Conservation (phyloP, 2,113 vertebrate genomes). For the Chaenocephalus aceratus region DNA sequence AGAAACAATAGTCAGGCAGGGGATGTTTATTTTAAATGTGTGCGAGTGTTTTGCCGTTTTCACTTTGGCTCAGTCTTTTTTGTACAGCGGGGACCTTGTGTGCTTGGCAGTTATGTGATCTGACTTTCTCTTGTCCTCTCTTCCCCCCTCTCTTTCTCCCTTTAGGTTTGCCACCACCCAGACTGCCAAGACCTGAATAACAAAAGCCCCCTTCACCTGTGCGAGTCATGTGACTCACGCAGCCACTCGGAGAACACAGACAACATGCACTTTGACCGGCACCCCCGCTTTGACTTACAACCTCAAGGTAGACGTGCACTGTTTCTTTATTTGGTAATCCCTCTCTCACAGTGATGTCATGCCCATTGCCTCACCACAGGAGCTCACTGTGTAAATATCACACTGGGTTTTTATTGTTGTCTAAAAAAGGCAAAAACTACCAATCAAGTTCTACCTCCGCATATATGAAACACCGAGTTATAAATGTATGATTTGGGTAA, state of each 20-base stretch:
- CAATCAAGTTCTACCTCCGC: neutral
- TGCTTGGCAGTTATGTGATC: constrained; percentile 25
- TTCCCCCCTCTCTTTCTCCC: constrained; percentile 67
- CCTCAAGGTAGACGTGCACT: constrained; percentile 84
- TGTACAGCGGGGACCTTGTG: constrained; percentile 16
- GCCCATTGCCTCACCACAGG: constrained; percentile 24
- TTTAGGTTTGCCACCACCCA: constrained; percentile 92
- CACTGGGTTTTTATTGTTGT: constrained; percentile 1
- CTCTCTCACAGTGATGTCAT: constrained; percentile 20
- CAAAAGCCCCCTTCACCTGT: constrained; percentile 88
- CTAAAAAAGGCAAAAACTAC: constrained; percentile 19
- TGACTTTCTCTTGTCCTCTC: constrained; percentile 9
- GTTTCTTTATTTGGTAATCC: constrained; percentile 29
- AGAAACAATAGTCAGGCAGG: constrained; percentile 56
- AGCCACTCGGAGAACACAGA: constrained; percentile 85
- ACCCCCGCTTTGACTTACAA: constrained; percentile 91
- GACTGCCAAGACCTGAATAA: constrained; percentile 90
- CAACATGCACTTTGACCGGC: constrained; percentile 91
- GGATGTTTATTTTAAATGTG: constrained; percentile 39
- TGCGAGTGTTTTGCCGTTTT: constrained; percentile 47
- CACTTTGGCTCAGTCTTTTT: neutral
- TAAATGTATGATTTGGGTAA: neutral
- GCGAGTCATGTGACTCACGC: constrained; percentile 90
- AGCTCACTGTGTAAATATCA: constrained; percentile 31
- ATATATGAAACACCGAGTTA: neutral